Conservation (phyloP, 1,140 invertebrate species). For the Spodoptera frugiperda region DNA sequence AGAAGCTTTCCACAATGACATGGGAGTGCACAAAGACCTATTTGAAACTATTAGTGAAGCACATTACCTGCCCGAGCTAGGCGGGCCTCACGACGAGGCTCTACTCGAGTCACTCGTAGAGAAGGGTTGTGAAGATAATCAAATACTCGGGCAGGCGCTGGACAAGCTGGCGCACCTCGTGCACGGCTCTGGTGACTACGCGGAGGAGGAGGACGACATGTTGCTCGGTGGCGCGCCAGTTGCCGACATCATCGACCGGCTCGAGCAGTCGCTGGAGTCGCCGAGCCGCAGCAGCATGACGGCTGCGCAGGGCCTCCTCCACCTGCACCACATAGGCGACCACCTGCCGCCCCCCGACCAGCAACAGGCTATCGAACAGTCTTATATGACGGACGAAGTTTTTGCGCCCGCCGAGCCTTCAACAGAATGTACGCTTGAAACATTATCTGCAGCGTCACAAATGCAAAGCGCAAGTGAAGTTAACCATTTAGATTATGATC, state of each 20-base stretch:
- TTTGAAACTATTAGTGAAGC: conserved; percentile 85
- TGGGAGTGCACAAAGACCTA: conserved; percentile 79
- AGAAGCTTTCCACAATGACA: conserved; percentile 67
- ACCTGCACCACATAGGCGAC: conserved; percentile 84
- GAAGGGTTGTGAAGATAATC: conserved; percentile 87
- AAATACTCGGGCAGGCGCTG: conserved; percentile 82
- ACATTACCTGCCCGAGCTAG: conserved; percentile 84
- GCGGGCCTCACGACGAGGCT: conserved; percentile 86
- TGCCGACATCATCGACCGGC: conserved; percentile 86
- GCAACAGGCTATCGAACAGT: conserved; percentile 59
- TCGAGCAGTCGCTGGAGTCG: conserved; percentile 86
- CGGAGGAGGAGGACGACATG: conserved; percentile 87
- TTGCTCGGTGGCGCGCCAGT: conserved; percentile 84
- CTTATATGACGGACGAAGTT: conserved; percentile 70
- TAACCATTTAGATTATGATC: conserved; percentile 68
- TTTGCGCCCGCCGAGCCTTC: conserved; percentile 62
- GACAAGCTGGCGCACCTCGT: conserved; percentile 82
- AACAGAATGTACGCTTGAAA: conserved; percentile 65
- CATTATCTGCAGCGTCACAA: conserved; percentile 59
- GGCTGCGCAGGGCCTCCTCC: conserved; percentile 80
- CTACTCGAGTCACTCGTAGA: conserved; percentile 87
- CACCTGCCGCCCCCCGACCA: conserved; percentile 69
- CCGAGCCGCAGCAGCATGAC: conserved; percentile 80
- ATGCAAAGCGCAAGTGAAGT: conserved; percentile 63
- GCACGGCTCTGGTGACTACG: conserved; percentile 83